Conservation (phyloP, 2,797 vertebrate genomes). For the Podargus strigoides region DNA sequence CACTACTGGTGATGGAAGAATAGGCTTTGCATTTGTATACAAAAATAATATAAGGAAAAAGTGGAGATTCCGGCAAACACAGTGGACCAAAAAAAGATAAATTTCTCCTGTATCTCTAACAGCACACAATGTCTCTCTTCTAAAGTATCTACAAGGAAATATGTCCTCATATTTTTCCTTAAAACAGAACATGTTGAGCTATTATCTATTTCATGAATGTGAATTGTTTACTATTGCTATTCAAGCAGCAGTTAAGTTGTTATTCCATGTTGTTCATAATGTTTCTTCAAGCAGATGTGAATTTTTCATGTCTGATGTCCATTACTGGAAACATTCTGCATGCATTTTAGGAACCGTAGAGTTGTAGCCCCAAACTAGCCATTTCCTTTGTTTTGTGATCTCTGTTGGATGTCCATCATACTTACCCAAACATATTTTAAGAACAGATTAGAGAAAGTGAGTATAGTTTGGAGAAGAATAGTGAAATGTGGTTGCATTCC, state of each 20-base stretch:
- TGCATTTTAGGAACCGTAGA: background rate
- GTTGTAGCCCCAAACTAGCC: background rate
- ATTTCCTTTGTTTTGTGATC: background rate
- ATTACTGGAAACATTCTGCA: background rate
- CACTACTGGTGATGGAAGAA: background rate
- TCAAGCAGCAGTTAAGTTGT: background rate
- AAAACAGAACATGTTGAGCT: background rate
- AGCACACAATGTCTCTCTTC: background rate
- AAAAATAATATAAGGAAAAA: background rate
- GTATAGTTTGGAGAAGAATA: background rate
- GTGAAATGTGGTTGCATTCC: background rate
- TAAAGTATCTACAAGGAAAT: background rate
- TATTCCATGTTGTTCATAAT: background rate
- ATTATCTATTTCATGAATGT: background rate
- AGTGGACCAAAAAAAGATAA: background rate
- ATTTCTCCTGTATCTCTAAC: background rate
- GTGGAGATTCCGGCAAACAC: background rate
- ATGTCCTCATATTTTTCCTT: background rate
- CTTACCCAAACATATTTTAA: background rate
- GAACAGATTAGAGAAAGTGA: background rate
- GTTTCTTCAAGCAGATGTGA: background rate
- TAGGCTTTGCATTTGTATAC: background rate
- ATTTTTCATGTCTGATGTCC: background rate
- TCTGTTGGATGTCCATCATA: background rate
- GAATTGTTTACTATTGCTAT: background rate